Conservation (phyloP, 2,113 vertebrate species). For the Apus apus region DNA sequence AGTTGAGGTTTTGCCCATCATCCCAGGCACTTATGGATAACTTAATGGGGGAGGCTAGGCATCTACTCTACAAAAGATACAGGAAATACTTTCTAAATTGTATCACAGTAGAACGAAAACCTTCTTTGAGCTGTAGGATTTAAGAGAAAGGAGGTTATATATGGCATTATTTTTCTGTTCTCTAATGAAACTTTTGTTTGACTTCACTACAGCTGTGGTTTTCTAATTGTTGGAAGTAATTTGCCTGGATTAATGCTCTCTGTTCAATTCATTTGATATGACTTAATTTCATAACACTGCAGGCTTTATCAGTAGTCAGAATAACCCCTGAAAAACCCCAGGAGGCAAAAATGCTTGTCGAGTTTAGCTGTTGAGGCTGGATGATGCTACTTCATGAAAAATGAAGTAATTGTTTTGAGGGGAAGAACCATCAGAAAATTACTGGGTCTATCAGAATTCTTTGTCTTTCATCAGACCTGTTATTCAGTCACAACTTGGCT, state of each 20-base stretch:
- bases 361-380: constrained; percentile 51
- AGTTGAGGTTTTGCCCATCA: background rate
- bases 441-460: background rate
- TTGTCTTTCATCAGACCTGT: background rate
- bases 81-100: constrained; percentile 27
- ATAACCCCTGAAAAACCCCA: constrained; percentile 53
- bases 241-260: constrained; percentile 53
- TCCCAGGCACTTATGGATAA: background rate
- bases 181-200: constrained; percentile 31
- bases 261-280: constrained; percentile 27
- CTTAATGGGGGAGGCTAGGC: background rate
- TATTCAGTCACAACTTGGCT: background rate
- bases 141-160: constrained; percentile 13
- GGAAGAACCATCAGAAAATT: background rate
- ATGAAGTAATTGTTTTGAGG: constrained; percentile 59
- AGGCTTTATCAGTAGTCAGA: constrained; percentile 65
- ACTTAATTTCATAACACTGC: constrained; percentile 66
- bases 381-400: constrained; percentile 51
- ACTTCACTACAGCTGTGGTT: background rate
- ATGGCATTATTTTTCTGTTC: constrained; percentile 21
- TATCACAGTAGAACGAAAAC: background rate
- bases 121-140: background rate
- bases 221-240: constrained; percentile 60
- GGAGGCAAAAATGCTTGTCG: constrained; percentile 67
- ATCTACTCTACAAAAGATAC: background rate